These are phyloP conservation scores for Pheucticus melanocephalus DNA, from an alignment of 2,113 vertebrate genomes.

Conservation along the genomic window DNA sequence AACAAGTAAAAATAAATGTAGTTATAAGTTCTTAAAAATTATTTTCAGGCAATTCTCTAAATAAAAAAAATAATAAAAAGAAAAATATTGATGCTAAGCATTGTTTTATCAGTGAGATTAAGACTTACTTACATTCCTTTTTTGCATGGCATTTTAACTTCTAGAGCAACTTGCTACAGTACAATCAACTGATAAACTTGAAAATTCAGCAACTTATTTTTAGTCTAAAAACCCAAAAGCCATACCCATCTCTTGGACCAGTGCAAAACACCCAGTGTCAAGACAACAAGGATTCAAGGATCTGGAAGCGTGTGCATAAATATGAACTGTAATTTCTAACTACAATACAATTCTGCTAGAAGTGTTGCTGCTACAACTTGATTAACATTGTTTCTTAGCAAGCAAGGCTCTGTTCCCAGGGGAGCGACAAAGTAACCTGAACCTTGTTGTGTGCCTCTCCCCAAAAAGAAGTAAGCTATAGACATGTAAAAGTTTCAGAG, in stretches of 20 bases:
- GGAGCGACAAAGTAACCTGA: not conserved
- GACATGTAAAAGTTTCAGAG: not conserved
- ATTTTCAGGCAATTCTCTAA: conserved; percentile 13
- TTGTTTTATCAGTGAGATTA: not conserved
- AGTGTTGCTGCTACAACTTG: not conserved
- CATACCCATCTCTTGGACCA: not conserved
- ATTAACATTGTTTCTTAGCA: not conserved
- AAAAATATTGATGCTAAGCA: not conserved
- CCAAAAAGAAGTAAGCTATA: not conserved
- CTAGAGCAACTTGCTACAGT: not conserved
- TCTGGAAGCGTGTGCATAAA: not conserved
- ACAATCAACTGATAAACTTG: not conserved
- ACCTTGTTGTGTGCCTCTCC: not conserved
- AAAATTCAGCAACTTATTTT: not conserved
- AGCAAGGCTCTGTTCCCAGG: not conserved
- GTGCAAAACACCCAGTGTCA: not conserved
- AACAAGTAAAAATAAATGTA: conserved; percentile 71
- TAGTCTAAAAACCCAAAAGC: not conserved
- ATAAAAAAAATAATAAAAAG: not conserved
- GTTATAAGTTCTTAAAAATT: conserved; percentile 60
- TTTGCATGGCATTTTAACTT: not conserved
- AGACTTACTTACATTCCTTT: not conserved
- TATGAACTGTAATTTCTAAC: not conserved
- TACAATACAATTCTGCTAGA: not conserved
- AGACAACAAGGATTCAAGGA: not conserved